Evolutionary conservation across 2,797 vertebrate genomes (phyloP), one percentile per base, ranked within the genome.

Genomic region (Periophthalmus magnuspinnatus): DNA sequence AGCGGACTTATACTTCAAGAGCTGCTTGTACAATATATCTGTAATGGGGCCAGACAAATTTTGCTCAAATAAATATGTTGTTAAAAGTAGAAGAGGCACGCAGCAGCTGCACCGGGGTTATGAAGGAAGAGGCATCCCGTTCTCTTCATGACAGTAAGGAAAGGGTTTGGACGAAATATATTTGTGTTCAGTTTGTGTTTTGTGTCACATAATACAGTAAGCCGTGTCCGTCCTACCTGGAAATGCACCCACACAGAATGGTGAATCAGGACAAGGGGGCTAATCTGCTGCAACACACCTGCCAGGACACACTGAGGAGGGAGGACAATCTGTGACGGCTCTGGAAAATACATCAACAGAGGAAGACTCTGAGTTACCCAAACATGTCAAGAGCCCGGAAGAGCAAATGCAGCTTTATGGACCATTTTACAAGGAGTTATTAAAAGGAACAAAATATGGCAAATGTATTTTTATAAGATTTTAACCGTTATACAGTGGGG

Each of bases 231-330:
- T 59, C 32, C 57, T 34, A 59, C 56, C 24, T 59, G 57, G 55
- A 57, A 57, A 59, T 34, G 28, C 57, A 34, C 57, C 28, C 28
- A 33, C 57, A 19, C 8, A 55, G 52, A 55, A 55, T 55, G 52
- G 17, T 34, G 28, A 19, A 59, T 59, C 57, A 59, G 32, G 32
- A 59, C 57, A 34, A 19, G 32, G 57, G 57, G 17, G 32, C 57
- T 59, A 34, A 59, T 34, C 57, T 59, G 16, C 32, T 59, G 57
- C 32, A 14, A 14, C 55, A 57, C 14, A 57, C 55, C 55, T 57
- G 55, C 55, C 55, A 57, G 55, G 24, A 50, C 5, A 9, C 54
- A 9, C 54, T 32, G 13, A 16, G 16, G 55, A 57, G 3, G 55
- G 55, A 16, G 24, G 55, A 32, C 24, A 32, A 24, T 13, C 24